Conservation (phyloP, 2,113 vertebrate genomes). For the Dromaius novaehollandiae region DNA sequence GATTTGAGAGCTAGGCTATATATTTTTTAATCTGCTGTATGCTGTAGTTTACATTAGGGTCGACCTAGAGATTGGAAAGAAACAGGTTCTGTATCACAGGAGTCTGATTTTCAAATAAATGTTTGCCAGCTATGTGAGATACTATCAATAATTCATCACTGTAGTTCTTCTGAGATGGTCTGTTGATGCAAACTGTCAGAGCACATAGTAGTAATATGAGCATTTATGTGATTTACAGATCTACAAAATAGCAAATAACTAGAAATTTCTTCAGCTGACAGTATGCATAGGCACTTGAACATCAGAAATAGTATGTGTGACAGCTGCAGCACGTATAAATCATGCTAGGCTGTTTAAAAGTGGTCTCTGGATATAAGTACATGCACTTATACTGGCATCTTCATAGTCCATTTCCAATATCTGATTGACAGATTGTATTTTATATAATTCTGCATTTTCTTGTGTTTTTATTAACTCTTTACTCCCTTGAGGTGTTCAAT, state of each 20-base stretch:
- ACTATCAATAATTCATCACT: slow-evolving; percentile 64
- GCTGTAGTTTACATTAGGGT: slow-evolving; percentile 45
- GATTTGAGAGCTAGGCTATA: slow-evolving; percentile 31
- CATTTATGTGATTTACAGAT: slow-evolving; percentile 71
- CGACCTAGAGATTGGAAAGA: neutral
- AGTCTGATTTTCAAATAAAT: slow-evolving; percentile 51
- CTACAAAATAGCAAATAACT: slow-evolving; percentile 68
- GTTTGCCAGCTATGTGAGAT: slow-evolving; percentile 49
- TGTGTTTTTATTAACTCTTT: slow-evolving; percentile 46
- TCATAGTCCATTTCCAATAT: slow-evolving; percentile 43
- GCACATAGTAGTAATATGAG: slow-evolving; percentile 59
- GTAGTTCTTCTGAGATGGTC: slow-evolving; percentile 59
- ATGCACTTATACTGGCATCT: slow-evolving; percentile 34
- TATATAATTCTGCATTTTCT: slow-evolving; percentile 13
- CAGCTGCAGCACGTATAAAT: slow-evolving; percentile 49
- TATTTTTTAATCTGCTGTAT: slow-evolving; percentile 50
- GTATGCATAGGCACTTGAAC: slow-evolving; percentile 15
- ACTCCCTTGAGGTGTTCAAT: neutral
- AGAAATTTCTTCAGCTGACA: slow-evolving; percentile 59
- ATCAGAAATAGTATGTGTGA: slow-evolving; percentile 29
- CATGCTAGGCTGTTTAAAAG: neutral
- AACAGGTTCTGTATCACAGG: slow-evolving; percentile 24
- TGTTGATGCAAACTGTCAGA: slow-evolving; percentile 67
- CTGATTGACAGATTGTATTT: slow-evolving; percentile 41
- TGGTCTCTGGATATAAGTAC: slow-evolving; percentile 40